Conservation (phyloP, 1,140 invertebrate genomes). For the Listronotus bonariensis region DNA sequence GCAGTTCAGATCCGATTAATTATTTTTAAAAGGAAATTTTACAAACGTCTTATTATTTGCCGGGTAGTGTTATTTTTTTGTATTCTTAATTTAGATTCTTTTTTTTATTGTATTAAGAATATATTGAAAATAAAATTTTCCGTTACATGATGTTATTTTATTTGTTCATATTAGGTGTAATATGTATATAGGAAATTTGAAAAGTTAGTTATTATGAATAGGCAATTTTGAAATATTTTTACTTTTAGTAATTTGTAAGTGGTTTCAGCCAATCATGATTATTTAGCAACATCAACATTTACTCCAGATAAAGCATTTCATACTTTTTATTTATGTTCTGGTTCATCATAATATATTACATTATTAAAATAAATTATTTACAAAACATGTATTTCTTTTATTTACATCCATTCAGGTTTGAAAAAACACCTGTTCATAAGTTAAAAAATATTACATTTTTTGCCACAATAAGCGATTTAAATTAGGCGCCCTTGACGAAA, state of each 20-base stretch:
- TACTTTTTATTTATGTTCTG: slow-evolving; percentile 25
- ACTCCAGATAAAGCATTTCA: neutral
- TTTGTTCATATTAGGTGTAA: slow-evolving; percentile 22
- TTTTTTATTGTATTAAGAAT: slow-evolving; percentile 9
- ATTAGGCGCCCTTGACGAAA: too few species aligned
- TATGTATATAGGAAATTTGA: slow-evolving; percentile 21
- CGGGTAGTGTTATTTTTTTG: slow-evolving; percentile 10
- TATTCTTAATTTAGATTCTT: slow-evolving; percentile 12
- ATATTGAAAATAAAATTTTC: slow-evolving; percentile 7
- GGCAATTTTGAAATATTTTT: slow-evolving; percentile 17
- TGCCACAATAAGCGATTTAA: too few species aligned
- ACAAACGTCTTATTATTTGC: neutral
- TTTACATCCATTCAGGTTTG: neutral
- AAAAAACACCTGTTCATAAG: too few species aligned
- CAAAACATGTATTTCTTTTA: slow-evolving; percentile 3
- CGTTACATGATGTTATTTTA: slow-evolving; percentile 1
- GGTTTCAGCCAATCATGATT: slow-evolving; percentile 22
- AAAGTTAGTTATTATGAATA: slow-evolving; percentile 4
- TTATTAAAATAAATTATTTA: slow-evolving; percentile 21
- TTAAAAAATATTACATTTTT: too few species aligned
- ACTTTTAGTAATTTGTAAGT: slow-evolving; percentile 10
- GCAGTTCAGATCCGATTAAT: too few species aligned
- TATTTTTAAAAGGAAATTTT: too few species aligned
- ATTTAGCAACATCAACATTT: neutral
- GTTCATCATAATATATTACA: slow-evolving; percentile 21